These are phyloP conservation scores for Drosophila willistoni DNA, from an alignment of 1,140 invertebrate genomes.

Conservation along the genomic window DNA sequence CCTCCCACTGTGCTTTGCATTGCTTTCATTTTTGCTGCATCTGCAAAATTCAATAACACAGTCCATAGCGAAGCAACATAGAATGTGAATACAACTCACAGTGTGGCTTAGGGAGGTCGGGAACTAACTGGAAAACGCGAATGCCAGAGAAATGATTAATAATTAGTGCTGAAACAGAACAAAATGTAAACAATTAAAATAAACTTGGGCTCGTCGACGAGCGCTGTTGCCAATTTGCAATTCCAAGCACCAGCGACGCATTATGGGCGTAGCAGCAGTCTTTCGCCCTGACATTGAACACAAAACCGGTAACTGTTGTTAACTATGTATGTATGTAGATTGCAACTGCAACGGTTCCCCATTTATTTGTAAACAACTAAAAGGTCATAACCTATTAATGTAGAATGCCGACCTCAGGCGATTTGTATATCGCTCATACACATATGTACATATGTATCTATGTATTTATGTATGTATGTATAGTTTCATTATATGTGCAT, in stretches of 20 bases:
- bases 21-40: slow-evolving; percentile 71
- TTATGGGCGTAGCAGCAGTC: slow-evolving; percentile 34
- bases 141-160: slow-evolving; percentile 75
- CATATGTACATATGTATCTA: slow-evolving; percentile 35
- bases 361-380: slow-evolving; percentile 78
- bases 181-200: slow-evolving; percentile 82
- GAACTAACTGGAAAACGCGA: slow-evolving; percentile 45
- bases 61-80: slow-evolving; percentile 52
- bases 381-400: slow-evolving; percentile 80
- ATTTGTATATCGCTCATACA: slow-evolving; percentile 49
- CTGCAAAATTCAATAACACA: slow-evolving; percentile 77
- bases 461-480: neutral
- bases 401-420: slow-evolving; percentile 69
- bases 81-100: neutral
- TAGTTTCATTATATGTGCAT: too few species aligned
- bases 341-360: slow-evolving; percentile 61
- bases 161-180: slow-evolving; percentile 79
- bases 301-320: slow-evolving; percentile 34
- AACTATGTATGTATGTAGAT: slow-evolving; percentile 60
- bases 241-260: slow-evolving; percentile 63
- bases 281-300: slow-evolving; percentile 23
- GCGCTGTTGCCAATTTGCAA: slow-evolving; percentile 75
- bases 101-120: neutral
- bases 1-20: slow-evolving; percentile 63
- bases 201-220: slow-evolving; percentile 61